Conservation (phyloP, 2,113 vertebrate genomes). For the Xenopus tropicalis region UCB_Xtro_10.0 CM004451.2:20151001-20151500, state of each 20-base stretch:
- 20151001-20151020: too few species aligned
- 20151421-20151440: too few species aligned
- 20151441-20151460: too few species aligned
- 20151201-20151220: slow-evolving; percentile 93
- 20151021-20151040: too few species aligned
- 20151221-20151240: slow-evolving; percentile 86
- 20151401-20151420: too few species aligned
- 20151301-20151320: slow-evolving; percentile 58
- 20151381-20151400: too few species aligned
- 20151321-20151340: too few species aligned
- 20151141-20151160: slow-evolving; percentile 99
- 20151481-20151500: too few species aligned
- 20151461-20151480: too few species aligned
- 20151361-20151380: too few species aligned
- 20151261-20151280: slow-evolving; percentile 83
- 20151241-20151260: slow-evolving; percentile 82
- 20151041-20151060: too few species aligned
- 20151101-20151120: slow-evolving; percentile 90
- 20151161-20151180: slow-evolving; percentile 92
- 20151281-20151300: slow-evolving; percentile 95
- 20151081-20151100: slow-evolving; percentile 98
- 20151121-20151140: slow-evolving; percentile 94
- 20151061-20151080: slow-evolving; percentile 57
- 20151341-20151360: too few species aligned
- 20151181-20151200: slow-evolving; percentile 92